Conservation (phyloP, 2,888 invertebrate genomes). For the Ormyrus rosae region DNA sequence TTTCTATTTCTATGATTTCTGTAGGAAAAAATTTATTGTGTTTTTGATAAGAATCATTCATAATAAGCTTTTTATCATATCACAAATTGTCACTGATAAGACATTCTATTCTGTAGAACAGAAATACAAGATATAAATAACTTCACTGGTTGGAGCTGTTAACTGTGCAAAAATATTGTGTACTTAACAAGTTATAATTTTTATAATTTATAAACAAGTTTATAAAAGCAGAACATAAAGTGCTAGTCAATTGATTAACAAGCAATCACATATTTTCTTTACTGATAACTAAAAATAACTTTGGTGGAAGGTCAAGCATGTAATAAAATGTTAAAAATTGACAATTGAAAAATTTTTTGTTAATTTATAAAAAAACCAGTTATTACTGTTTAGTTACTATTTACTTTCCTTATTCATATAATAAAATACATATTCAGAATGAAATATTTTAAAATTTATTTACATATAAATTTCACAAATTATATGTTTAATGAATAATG, state of each 20-base stretch:
- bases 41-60: conserved; percentile 20
- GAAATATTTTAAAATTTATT: too few species aligned
- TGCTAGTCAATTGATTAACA: background rate
- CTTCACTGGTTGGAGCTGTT: background rate
- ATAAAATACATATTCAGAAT: too few species aligned
- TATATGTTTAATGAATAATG: background rate
- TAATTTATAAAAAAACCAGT: too few species aligned
- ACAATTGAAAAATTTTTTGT: too few species aligned
- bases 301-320: too few species aligned
- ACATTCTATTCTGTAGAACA: background rate
- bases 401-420: too few species aligned
- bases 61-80: conserved; percentile 17
- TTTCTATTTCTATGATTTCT: background rate
- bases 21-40: background rate
- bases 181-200: conserved; percentile 8
- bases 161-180: background rate
- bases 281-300: too few species aligned
- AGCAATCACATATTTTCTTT: background rate
- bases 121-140: conserved; percentile 19
- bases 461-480: background rate
- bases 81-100: conserved; percentile 15
- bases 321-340: too few species aligned
- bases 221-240: background rate
- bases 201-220: background rate
- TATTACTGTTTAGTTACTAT: too few species aligned